phyloP scores from a whole-genome alignment of 2,113 vertebrate genomes.

The Pollimyrus isidori region DNA sequence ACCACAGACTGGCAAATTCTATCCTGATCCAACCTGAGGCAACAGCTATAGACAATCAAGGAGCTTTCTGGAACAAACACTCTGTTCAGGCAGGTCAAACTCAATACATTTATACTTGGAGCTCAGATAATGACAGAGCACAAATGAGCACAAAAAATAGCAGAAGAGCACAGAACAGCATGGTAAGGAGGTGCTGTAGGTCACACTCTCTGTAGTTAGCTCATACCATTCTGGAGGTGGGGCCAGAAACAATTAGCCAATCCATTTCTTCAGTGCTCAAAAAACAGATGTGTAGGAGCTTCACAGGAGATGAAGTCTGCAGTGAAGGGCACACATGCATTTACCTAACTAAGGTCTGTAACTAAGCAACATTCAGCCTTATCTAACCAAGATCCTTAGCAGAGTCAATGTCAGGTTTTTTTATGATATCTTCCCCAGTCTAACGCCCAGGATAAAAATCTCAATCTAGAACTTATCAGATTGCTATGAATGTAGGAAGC shows the following conservation, averaged over 20 bases:
- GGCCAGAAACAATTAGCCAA: too few species aligned
- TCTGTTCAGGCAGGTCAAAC: too few species aligned
- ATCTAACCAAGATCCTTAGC: background rate
- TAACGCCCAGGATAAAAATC: background rate
- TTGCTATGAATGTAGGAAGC: background rate
- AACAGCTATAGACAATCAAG: background rate
- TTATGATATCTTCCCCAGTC: background rate
- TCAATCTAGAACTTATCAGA: background rate
- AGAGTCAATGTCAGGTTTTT: background rate
- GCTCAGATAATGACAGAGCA: too few species aligned
- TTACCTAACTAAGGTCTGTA: background rate
- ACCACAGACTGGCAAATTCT: background rate
- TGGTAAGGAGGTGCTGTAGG: too few species aligned
- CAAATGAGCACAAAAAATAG: too few species aligned
- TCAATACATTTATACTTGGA: too few species aligned
- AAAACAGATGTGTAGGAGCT: too few species aligned
- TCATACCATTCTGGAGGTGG: too few species aligned
- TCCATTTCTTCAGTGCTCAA: background rate
- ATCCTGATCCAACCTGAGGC: background rate
- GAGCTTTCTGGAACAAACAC: too few species aligned
- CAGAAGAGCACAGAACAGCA: too few species aligned
- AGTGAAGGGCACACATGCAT: background rate
- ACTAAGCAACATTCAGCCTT: background rate
- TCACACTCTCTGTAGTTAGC: too few species aligned
- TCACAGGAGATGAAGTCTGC: background rate